phyloP scores from a whole-genome alignment of 2,113 vertebrate species.

The Carassius gibelio region DNA sequence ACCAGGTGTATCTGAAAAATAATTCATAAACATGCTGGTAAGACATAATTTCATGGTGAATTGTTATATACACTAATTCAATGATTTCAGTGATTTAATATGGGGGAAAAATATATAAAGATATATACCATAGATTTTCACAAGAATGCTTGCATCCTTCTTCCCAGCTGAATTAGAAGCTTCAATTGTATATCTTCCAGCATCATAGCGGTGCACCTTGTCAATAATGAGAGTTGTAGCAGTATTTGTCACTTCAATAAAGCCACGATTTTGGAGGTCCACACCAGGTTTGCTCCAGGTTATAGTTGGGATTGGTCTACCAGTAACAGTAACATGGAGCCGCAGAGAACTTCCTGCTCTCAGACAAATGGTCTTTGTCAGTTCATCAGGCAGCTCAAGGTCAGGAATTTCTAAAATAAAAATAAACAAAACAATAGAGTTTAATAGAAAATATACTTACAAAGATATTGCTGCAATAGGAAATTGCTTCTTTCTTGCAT shows the following conservation, averaged over 20 bases:
- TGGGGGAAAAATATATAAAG: background rate
- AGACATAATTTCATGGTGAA: background rate
- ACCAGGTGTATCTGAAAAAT: slow-evolving; percentile 89
- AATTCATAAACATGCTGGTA: background rate
- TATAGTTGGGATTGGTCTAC: slow-evolving; percentile 87
- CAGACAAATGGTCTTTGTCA: slow-evolving; percentile 92
- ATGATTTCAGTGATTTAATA: background rate
- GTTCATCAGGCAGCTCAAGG: slow-evolving; percentile 92
- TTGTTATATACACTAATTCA: background rate
- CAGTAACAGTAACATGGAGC: slow-evolving; percentile 85
- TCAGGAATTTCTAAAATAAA: slow-evolving; percentile 88
- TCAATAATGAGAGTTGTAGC: slow-evolving; percentile 91
- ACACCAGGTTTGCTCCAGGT: slow-evolving; percentile 91
- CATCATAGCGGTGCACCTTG: slow-evolving; percentile 95
- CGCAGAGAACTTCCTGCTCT: slow-evolving; percentile 90
- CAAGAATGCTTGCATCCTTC: slow-evolving; percentile 90
- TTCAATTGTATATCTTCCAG: slow-evolving; percentile 91
- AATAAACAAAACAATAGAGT: slow-evolving; percentile 1
- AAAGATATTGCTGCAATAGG: background rate
- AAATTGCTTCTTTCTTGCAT: background rate
- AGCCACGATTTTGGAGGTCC: slow-evolving; percentile 87
- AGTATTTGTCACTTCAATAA: slow-evolving; percentile 88
- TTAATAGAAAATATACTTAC: background rate
- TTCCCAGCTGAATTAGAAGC: slow-evolving; percentile 96
- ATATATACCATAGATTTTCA: slow-evolving; percentile 90